Evolutionary conservation across 2,888 invertebrate genomes (phyloP), one percentile per base, ranked within the genome.

Genomic region (Cactoblastis cactorum): DNA sequence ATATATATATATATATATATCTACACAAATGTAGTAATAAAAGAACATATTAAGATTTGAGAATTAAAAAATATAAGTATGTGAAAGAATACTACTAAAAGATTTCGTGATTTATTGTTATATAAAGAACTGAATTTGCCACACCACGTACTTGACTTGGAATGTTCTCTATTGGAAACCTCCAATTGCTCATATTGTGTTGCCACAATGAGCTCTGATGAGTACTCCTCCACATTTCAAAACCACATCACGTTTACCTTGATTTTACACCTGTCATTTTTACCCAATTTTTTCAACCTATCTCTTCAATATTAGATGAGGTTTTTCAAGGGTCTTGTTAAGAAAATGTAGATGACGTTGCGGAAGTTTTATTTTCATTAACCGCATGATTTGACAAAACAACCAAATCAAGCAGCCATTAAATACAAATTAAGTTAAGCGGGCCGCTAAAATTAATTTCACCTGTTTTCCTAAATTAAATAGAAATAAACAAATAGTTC

Each of bases 351-450:
- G 14, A 39, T 41, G 22, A 33, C 3, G 39, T 12, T 18, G 19
- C 37, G 19, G 49, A 66, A 68, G 67, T 70, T 71, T 71, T n/a
- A n/a, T 74, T 69, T 80, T 81, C 80, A 85, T 87, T 83, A 83
- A 63, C 77, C 75, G 82, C 79, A 80, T 87, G 83, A 83, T 80
- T 83, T 80, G 80, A 78, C 86, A 82, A 77, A 82, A 75, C 71
- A 75, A 64, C 74, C 67, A 76, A 78, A 82, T 77, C 69, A 70
- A 61, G 75, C 74, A 66, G 74, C 68, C 77, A 80, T 80, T 74
- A 80, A 80, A 79, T 82, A 84, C 77, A 83, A 84, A 86, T 85
- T 84, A 85, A 75, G 74, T 73, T n/a, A n/a, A n/a, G n/a, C n/a
- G n/a, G n/a, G n/a, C n/a, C n/a, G n/a, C n/a, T n/a, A n/a, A n/a